Conservation (phyloP, 2,113 vertebrate genomes). For the Xiphias gladius region DNA sequence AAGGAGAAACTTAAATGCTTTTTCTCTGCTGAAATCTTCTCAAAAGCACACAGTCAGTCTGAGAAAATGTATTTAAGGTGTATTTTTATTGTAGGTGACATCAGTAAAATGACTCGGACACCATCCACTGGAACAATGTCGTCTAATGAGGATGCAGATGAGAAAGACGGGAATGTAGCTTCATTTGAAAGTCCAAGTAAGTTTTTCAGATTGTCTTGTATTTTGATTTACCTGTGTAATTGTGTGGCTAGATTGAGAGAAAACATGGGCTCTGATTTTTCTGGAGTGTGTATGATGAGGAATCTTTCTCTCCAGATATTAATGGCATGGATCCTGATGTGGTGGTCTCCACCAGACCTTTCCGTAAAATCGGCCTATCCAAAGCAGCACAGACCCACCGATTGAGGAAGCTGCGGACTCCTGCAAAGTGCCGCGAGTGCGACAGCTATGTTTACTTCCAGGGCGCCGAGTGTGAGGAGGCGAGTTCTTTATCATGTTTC, state of each 20-base stretch:
- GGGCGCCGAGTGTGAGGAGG: conserved; percentile 97
- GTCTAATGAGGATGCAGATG: conserved; percentile 88
- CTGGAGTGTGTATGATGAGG: neutral
- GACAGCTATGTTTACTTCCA: conserved; percentile 99
- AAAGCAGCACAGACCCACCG: conserved; percentile 94
- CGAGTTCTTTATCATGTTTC: conserved; percentile 60
- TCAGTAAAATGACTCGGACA: conserved; percentile 85
- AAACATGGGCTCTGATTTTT: neutral
- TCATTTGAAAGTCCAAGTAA: conserved; percentile 89
- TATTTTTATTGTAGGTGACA: conserved; percentile 83
- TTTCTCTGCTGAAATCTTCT: neutral
- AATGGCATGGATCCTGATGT: conserved; percentile 88
- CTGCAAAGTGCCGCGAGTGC: conserved; percentile 95
- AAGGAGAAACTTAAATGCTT: neutral
- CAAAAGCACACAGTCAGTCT: neutral
- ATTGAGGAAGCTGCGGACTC: conserved; percentile 92
- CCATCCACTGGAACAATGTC: conserved; percentile 90
- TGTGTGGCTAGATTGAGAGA: neutral
- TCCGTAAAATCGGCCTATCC: conserved; percentile 92
- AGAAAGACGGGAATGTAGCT: conserved; percentile 82
- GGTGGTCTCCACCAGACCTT: conserved; percentile 87
- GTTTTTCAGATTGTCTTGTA: neutral
- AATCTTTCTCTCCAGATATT: conserved; percentile 81
- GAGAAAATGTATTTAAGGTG: neutral
- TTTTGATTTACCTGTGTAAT: neutral